These are phyloP conservation scores for Fistularia commersonii DNA, from an alignment of 2,797 vertebrate genomes.

Conservation along the genomic window DNA sequence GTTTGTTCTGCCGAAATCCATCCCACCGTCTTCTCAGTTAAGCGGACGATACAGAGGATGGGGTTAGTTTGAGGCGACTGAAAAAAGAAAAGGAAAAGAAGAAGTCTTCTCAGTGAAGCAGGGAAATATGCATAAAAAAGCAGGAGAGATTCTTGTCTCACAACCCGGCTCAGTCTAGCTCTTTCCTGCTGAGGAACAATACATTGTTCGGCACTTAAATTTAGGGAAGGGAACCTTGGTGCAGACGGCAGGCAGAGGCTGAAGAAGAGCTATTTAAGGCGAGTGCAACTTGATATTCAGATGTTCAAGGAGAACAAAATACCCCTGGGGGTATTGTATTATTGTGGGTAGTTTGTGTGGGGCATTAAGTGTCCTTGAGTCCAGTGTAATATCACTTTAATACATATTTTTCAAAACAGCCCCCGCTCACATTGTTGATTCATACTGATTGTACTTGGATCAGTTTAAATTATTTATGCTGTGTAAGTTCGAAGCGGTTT, in stretches of 20 bases:
- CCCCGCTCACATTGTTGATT: too few species aligned
- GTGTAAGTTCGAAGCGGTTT: too few species aligned
- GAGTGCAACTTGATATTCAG: conserved; percentile 64
- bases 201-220: conserved; percentile 56
- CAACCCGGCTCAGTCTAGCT: too few species aligned
- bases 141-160: too few species aligned
- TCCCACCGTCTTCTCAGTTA: too few species aligned
- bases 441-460: not conserved
- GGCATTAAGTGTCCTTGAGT: conserved; percentile 40
- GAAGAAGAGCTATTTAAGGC: conserved; percentile 63
- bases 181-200: conserved; percentile 26
- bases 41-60: too few species aligned
- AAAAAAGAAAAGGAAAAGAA: too few species aligned
- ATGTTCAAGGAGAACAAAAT: conserved; percentile 62
- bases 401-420: too few species aligned
- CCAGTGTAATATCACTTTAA: conserved; percentile 13
- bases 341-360: conserved; percentile 23
- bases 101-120: too few species aligned
- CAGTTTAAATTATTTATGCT: conserved; percentile 23
- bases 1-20: too few species aligned
- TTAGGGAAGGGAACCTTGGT: conserved; percentile 42
- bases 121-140: too few species aligned
- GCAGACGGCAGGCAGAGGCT: conserved; percentile 30
- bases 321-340: conserved; percentile 7
- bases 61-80: too few species aligned